Evolutionary conservation across 1,140 invertebrate species (phyloP), one percentile per base, ranked within the genome.

Genomic region (Psix sp.): DNA sequence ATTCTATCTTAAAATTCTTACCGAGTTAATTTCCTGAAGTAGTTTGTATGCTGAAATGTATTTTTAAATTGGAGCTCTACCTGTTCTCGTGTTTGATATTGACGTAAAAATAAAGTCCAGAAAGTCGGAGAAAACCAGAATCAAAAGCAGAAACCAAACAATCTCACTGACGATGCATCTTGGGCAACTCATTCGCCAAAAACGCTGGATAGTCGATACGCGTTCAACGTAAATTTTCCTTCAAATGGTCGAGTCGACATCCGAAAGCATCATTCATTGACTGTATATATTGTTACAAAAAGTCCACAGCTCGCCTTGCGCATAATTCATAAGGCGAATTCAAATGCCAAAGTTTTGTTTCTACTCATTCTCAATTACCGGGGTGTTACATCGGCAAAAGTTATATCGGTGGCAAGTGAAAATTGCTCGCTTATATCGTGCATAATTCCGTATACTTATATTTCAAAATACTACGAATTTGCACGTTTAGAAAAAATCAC

Each of bases 111-210:
- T n/a, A n/a, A n/a, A n/a, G n/a, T n/a, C n/a, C n/a, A n/a, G n/a
- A n/a, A n/a, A 48, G 43, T 17, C 14, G 0, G 59, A 40, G 15
- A 26, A 31, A 14, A 16, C 13, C n/a, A 39, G 36, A 56, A 45
- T 43, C 18, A 36, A 33, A 33, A 65, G 29, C 16, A 45, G 45
- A 43, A 38, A 16, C 39, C 26, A 49, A 51, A 49, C 68, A 68
- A 74, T 73, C 72, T 77, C 72, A 79, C 74, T 76, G 43, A 46
- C 70, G 74, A 79, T 77, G 74, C 77, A 79, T 74, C 68, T 63
- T 74, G 52, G 71, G 77, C 66, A 77, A 62, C 74, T 79, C 74
- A 67, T 79, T 75, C 74, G 35, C 51, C 56, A 29, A 42, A 43
- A 26, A 40, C 38, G 26, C 17, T 14, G 16, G 10, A 10, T 0